Conservation (phyloP, 2,797 vertebrate species). For the Chelonia mydas region DNA sequence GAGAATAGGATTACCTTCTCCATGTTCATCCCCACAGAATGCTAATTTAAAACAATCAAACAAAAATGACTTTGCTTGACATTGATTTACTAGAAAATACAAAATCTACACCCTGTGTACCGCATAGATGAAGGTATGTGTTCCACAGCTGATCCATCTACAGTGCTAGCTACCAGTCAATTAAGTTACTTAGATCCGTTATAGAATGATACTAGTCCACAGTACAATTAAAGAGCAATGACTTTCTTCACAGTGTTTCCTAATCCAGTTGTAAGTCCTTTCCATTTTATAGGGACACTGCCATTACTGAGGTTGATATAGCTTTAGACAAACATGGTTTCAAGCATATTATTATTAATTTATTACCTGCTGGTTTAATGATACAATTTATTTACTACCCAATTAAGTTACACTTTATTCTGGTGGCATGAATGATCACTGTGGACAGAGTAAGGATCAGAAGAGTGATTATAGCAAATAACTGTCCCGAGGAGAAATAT, state of each 20-base stretch:
- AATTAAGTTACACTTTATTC: slow-evolving; percentile 27
- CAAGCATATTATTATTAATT: neutral
- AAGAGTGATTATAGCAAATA: slow-evolving; percentile 3
- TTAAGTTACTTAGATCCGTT: neutral
- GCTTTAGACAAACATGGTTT: neutral
- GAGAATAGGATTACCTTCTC: neutral
- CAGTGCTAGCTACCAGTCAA: neutral
- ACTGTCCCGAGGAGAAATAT: neutral
- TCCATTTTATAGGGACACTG: neutral
- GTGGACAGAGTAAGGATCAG: neutral
- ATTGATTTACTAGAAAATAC: neutral
- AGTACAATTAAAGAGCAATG: rapidly evolving
- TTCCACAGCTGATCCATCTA: neutral
- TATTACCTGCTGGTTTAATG: neutral
- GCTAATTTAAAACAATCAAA: neutral
- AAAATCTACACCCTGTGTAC: neutral
- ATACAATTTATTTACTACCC: neutral
- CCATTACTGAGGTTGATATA: neutral
- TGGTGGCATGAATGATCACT: neutral
- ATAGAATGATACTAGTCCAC: neutral
- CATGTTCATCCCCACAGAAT: neutral
- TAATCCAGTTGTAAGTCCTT: slow-evolving; percentile 20
- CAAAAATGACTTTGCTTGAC: neutral
- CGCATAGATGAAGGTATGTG: neutral
- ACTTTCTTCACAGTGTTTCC: slow-evolving; percentile 26